Conservation (phyloP, 92 coral and sea anemone genomes). For the Chrysogorgia sp. region DNA sequence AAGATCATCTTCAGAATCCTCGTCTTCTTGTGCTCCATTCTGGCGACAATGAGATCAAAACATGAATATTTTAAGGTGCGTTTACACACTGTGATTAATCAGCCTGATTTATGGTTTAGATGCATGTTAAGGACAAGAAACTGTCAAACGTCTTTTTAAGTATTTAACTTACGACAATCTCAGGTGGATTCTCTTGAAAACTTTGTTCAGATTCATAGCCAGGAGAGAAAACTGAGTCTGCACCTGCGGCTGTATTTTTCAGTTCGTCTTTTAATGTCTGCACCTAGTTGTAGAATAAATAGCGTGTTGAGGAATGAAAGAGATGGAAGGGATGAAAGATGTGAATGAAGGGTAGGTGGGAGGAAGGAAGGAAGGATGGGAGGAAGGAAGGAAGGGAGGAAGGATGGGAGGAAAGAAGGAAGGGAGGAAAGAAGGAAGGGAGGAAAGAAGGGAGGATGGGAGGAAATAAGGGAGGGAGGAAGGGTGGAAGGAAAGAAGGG, state of each 20-base stretch:
- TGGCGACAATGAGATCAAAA: not conserved
- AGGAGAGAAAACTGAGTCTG: conserved; percentile 19
- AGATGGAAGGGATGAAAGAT: too few species aligned
- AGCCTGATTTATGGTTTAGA: too few species aligned
- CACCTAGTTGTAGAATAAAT: not conserved
- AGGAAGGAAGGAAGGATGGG: too few species aligned
- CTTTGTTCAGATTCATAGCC: too few species aligned
- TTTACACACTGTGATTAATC: too few species aligned
- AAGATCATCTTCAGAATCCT: conserved; percentile 80
- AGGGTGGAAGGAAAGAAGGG: not conserved
- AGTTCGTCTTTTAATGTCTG: conserved; percentile 27
- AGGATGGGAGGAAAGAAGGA: too few species aligned
- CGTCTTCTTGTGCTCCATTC: conserved; percentile 68
- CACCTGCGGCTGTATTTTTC: not conserved
- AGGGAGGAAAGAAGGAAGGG: too few species aligned
- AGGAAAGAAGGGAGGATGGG: too few species aligned
- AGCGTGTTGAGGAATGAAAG: not conserved
- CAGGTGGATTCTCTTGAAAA: not conserved
- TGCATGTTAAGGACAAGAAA: too few species aligned
- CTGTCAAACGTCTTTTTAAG: not conserved
- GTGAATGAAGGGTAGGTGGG: not conserved
- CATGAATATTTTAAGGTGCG: too few species aligned
- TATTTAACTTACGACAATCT: not conserved
- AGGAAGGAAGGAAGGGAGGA: too few species aligned
- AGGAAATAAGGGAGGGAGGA: not conserved